Evolutionary conservation across 2,797 vertebrate species (phyloP).

Genomic region (Helarctos malayanus): DNA sequence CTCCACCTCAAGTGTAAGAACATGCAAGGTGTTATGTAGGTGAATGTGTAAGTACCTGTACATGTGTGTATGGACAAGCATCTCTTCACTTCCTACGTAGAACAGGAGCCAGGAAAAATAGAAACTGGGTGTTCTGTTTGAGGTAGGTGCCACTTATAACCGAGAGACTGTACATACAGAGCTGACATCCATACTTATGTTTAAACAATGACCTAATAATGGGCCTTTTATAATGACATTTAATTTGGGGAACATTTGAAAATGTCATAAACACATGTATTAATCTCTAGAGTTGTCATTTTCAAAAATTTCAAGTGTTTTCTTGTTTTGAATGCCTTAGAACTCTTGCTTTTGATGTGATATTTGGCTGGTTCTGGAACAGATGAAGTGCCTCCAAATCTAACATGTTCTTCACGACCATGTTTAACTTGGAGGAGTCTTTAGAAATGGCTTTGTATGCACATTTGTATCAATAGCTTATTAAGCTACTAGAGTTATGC

Average conservation of each 20-base stretch:
- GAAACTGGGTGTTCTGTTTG: constrained; percentile 8
- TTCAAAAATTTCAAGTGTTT: constrained; percentile 32
- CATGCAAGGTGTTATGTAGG: background rate
- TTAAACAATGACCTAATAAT: constrained; percentile 39
- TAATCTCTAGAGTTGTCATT: constrained; percentile 35
- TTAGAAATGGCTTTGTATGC: background rate
- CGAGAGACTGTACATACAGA: background rate
- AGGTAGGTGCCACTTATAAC: background rate
- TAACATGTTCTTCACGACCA: background rate
- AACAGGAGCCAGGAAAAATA: constrained; percentile 54
- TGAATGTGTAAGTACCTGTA: background rate
- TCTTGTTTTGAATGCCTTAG: constrained; percentile 9
- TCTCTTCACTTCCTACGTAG: background rate
- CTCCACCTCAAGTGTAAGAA: background rate
- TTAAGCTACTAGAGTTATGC: background rate
- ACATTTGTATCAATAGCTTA: background rate
- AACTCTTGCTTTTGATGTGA: background rate
- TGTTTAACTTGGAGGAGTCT: background rate
- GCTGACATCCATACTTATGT: constrained; percentile 4
- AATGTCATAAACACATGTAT: constrained; percentile 12
- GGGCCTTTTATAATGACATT: background rate
- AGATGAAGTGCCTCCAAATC: background rate
- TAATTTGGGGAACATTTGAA: background rate
- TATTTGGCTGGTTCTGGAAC: background rate
- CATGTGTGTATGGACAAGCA: background rate